A percentile compares a stretch with the other conserved stretches of the same genome.
phyloP scores from a whole-genome alignment of 2,888 invertebrate species.

The Cerceris ruficornis region DNA sequence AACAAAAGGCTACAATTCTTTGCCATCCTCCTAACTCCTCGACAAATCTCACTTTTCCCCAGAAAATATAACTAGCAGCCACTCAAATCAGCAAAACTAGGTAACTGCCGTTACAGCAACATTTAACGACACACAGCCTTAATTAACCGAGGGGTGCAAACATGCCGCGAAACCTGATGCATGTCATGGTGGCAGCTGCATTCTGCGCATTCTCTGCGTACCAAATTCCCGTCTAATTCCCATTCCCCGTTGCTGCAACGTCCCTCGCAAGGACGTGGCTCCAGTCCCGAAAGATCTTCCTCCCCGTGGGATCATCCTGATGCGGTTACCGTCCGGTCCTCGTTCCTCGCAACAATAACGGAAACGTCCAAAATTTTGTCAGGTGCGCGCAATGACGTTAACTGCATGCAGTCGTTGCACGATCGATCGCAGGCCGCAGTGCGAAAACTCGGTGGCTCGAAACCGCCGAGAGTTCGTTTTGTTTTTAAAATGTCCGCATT shows the following conservation, averaged over 20 bases:
- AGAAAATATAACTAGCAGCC: too few relatives aligned
- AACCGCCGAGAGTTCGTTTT: constrained; percentile 19
- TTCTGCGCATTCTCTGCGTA: constrained; percentile 49
- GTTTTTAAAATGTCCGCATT: constrained; percentile 24
- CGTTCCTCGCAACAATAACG: not conserved
- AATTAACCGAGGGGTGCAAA: constrained; percentile 33
- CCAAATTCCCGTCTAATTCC: constrained; percentile 57
- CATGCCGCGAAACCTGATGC: constrained; percentile 24
- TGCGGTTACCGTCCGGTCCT: not conserved
- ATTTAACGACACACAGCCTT: constrained; percentile 11
- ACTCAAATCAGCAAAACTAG: not conserved
- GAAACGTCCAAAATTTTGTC: constrained; percentile 47
- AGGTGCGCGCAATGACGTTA: constrained; percentile 61
- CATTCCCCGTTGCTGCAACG: constrained; percentile 12
- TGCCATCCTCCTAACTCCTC: too few relatives aligned
- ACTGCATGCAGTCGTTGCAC: constrained; percentile 59
- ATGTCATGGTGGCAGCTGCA: constrained; percentile 24
- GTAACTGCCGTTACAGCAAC: not conserved
- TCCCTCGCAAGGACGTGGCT: constrained; percentile 9
- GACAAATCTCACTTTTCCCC: too few relatives aligned
- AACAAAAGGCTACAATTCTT: too few relatives aligned
- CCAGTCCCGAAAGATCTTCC: not conserved
- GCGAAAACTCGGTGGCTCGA: constrained; percentile 47
- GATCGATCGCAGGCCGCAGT: constrained; percentile 63
- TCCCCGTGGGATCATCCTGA: not conserved